A percentile compares a stretch with the other conserved stretches of the same genome.
These are phyloP conservation scores for Eublepharis macularius DNA, from an alignment of 2,113 vertebrate genomes.

Conservation along the genomic window DNA sequence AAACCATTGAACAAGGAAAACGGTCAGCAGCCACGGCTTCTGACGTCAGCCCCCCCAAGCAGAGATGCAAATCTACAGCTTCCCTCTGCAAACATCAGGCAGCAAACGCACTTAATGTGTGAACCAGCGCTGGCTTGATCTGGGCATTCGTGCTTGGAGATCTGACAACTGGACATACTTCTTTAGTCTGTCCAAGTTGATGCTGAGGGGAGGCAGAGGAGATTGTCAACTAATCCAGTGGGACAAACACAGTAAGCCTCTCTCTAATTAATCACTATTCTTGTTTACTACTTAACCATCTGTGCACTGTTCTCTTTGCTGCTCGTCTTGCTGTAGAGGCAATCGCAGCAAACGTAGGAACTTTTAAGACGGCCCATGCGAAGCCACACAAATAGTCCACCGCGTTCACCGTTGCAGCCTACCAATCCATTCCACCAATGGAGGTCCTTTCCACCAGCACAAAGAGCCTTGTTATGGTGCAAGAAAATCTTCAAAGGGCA, in stretches of 20 bases:
- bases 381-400: no score
- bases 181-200: not conserved
- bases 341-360: not conserved
- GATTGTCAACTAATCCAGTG: not conserved
- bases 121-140: not conserved
- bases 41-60: conserved; percentile 61
- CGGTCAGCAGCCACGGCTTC: not conserved
- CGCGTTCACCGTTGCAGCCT: not conserved
- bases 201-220: not conserved
- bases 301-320: not conserved
- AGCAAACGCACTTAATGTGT: not conserved
- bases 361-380: not conserved
- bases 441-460: no score
- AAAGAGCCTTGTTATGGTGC: no score
- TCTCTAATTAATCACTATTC: not conserved
- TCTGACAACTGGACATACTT: conserved; percentile 35
- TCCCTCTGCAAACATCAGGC: not conserved
- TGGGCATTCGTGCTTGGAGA: not conserved
- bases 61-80: not conserved
- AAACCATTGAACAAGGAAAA: conserved; percentile 48
- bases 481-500: no score
- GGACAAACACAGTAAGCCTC: not conserved
- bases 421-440: no score
- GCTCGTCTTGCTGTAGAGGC: not conserved
- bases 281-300: no score